Evolutionary conservation across 1,140 invertebrate genomes (phyloP).

Genomic region (Drosophila paulistorum): DNA sequence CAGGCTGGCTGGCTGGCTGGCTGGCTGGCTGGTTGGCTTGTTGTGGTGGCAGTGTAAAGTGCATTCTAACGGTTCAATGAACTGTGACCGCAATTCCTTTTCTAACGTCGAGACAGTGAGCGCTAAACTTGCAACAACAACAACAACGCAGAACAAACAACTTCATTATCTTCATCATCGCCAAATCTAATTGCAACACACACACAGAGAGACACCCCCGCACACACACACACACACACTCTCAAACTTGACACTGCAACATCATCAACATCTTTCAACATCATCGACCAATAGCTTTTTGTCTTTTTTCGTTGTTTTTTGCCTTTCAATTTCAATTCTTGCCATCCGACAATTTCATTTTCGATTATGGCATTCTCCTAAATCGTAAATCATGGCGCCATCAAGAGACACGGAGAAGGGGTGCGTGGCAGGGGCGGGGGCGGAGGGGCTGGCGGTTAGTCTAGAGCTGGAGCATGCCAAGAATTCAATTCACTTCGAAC

Average conservation of each 20-base stretch:
- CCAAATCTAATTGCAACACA: conserved; percentile 53
- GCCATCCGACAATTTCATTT: conserved; percentile 6
- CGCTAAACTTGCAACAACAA: conserved; percentile 5
- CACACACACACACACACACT: conserved; percentile 7
- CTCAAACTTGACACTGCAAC: conserved; percentile 21
- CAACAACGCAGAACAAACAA: conserved; percentile 27
- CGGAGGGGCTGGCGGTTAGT: not conserved
- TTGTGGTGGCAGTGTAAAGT: conserved; percentile 32
- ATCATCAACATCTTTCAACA: conserved; percentile 21
- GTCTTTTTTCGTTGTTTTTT: not conserved
- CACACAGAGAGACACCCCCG: conserved; percentile 7
- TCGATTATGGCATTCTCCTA: conserved; percentile 40
- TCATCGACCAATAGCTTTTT: conserved; percentile 1
- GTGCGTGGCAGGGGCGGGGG: too few relatives aligned
- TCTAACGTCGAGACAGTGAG: not conserved
- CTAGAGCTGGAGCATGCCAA: conserved; percentile 19
- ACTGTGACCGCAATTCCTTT: conserved; percentile 62
- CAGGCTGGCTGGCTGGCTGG: not conserved
- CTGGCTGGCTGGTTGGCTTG: not conserved
- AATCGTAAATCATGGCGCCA: conserved; percentile 47
- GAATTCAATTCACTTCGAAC: conserved; percentile 50
- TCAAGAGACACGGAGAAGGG: not conserved
- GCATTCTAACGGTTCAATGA: conserved; percentile 70
- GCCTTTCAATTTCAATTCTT: conserved; percentile 32
- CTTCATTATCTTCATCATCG: conserved; percentile 51